These are phyloP conservation scores for Mythimna lalbum DNA, from an alignment of 2,888 invertebrate genomes.

Conservation along the genomic window DNA sequence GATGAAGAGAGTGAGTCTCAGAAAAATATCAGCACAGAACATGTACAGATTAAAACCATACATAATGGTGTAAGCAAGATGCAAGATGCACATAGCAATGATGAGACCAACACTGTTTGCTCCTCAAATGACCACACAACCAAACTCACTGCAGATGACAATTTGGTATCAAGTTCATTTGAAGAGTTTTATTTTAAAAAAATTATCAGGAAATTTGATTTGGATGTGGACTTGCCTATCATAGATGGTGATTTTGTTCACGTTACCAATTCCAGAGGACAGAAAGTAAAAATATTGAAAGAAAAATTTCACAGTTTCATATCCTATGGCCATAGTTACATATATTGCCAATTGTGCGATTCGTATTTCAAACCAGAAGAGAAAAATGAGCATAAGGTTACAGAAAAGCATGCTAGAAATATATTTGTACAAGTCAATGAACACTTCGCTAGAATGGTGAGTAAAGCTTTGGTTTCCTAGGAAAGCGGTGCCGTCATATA, in stretches of 20 bases:
- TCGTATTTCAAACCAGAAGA: background rate
- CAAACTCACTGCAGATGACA: background rate
- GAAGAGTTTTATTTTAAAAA: background rate
- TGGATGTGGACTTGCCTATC: background rate
- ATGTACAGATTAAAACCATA: background rate
- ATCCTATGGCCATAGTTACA: rapidly evolving
- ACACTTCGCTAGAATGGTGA: background rate
- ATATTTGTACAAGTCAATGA: background rate
- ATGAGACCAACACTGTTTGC: background rate
- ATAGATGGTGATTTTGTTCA: background rate
- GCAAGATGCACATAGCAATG: background rate
- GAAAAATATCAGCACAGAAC: background rate
- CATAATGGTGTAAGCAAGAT: no score
- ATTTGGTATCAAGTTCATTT: background rate
- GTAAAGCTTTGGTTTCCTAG: no score
- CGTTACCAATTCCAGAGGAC: background rate
- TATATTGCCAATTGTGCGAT: constrained; percentile 2
- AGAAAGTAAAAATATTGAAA: background rate
- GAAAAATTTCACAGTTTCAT: constrained; percentile 4
- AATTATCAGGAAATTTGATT: background rate
- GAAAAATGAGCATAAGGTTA: background rate
- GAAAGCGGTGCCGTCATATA: no score
- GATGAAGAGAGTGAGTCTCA: background rate
- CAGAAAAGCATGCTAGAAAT: background rate
- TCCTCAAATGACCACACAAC: background rate